Evolutionary conservation across 2,113 vertebrate genomes (phyloP).

Genomic region (Melanerpes formicivorus): DNA sequence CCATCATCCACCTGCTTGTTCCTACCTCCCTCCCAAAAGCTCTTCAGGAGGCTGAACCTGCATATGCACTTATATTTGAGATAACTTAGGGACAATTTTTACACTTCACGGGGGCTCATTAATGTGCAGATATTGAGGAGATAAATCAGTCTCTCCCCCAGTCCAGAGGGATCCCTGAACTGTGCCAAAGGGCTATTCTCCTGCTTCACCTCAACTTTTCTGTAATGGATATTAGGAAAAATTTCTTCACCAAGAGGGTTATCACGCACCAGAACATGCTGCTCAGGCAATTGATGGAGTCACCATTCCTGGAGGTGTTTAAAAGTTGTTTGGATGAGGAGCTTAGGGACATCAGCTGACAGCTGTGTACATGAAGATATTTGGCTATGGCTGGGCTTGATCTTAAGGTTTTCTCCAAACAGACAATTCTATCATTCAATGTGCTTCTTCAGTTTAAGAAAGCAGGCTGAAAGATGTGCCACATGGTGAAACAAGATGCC

Average conservation of each 20-base stretch:
- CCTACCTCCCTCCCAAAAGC: accelerated
- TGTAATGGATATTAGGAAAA: neutral
- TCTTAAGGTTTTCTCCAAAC: no score
- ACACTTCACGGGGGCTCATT: neutral
- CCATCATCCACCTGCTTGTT: neutral
- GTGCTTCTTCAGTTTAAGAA: neutral
- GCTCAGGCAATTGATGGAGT: no score
- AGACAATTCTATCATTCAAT: no score
- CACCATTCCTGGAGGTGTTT: no score
- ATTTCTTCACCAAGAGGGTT: no score
- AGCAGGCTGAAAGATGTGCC: neutral
- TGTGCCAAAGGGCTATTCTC: neutral
- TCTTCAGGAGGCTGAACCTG: neutral
- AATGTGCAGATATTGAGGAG: accelerated
- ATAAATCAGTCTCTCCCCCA: neutral
- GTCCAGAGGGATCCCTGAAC: accelerated
- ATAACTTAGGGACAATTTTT: neutral
- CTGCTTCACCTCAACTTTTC: neutral
- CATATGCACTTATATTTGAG: accelerated
- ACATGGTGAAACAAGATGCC: neutral
- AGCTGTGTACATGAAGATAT: no score
- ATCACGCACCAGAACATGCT: no score
- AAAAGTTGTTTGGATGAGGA: no score
- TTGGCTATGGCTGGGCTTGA: no score
- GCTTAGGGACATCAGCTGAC: no score